phyloP scores from a whole-genome alignment of 2,888 invertebrate species.

The Petrolisthes cinctipes region DNA sequence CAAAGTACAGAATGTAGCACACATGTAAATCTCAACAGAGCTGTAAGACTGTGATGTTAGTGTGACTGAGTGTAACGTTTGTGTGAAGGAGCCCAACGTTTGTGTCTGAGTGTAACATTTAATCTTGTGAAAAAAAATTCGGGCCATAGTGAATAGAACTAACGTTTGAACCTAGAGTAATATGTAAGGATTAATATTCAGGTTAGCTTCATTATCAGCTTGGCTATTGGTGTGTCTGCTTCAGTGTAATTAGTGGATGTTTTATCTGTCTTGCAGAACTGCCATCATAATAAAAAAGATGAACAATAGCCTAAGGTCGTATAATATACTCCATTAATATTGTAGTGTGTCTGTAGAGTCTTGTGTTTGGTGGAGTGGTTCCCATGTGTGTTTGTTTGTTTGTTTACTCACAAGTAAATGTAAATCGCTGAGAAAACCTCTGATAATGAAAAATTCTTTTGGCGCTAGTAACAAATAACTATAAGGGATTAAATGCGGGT shows the following conservation, averaged over 20 bases:
- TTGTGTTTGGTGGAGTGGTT: neutral
- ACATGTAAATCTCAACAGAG: too few species aligned
- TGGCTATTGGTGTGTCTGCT: neutral
- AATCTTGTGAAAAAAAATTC: too few species aligned
- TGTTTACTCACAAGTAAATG: neutral
- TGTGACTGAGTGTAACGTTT: too few species aligned
- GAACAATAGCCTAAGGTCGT: slow-evolving; percentile 1
- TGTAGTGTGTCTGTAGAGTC: neutral
- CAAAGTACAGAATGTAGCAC: too few species aligned
- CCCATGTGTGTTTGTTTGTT: neutral
- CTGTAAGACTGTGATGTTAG: too few species aligned
- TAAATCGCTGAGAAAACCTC: neutral
- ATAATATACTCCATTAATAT: neutral
- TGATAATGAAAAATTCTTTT: neutral
- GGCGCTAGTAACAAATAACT: neutral
- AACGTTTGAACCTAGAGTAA: too few species aligned
- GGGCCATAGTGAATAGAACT: too few species aligned
- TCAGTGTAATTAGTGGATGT: neutral
- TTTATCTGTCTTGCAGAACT: neutral
- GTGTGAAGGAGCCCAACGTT: too few species aligned
- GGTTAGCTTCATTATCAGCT: too few species aligned
- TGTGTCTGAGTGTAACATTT: too few species aligned
- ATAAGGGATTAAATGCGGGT: neutral
- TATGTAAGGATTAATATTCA: too few species aligned
- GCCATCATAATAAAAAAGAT: neutral